Evolutionary conservation across 2,113 vertebrate species (phyloP).

Genomic region (Capra hircus): DNA sequence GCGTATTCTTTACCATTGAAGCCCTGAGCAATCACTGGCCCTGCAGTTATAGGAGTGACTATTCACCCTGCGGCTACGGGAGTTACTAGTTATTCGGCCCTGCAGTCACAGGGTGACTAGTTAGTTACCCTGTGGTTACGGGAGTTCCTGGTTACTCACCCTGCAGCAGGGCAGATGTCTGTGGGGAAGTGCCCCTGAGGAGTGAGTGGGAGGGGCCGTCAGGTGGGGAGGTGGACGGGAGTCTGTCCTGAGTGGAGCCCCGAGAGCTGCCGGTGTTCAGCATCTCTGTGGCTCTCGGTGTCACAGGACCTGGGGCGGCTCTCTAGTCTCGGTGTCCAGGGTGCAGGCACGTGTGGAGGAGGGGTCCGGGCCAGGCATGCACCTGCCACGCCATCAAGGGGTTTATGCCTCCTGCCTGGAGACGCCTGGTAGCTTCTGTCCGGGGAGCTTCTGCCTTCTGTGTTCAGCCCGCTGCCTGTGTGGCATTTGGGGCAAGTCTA

Average conservation of each 20-base stretch:
- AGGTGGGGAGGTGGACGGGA: not conserved
- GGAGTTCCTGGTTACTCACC: not conserved
- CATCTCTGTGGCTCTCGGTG: not conserved
- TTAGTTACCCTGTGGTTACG: not conserved
- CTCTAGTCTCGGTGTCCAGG: not conserved
- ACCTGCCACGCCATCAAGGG: too few relatives aligned
- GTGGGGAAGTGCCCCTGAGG: not conserved
- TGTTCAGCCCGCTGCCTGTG: not conserved
- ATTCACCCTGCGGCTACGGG: not conserved
- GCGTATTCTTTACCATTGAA: not conserved
- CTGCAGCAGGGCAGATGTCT: not conserved
- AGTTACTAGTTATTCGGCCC: not conserved
- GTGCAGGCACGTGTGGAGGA: too few relatives aligned
- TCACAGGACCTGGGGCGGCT: not conserved
- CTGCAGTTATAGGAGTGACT: not conserved
- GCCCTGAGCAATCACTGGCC: not conserved
- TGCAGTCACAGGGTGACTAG: not conserved
- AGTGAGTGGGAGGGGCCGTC: accelerated
- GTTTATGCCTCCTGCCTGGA: not conserved
- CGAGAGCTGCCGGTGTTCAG: not conserved
- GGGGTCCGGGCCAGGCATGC: not conserved
- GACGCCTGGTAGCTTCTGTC: not conserved
- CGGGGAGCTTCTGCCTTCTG: not conserved
- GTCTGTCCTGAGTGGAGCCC: not conserved
- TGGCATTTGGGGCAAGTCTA: not conserved